These are phyloP conservation scores for Enteromius trimaculatus DNA, from an alignment of 2,797 vertebrate genomes.

Conservation along the genomic window DNA sequence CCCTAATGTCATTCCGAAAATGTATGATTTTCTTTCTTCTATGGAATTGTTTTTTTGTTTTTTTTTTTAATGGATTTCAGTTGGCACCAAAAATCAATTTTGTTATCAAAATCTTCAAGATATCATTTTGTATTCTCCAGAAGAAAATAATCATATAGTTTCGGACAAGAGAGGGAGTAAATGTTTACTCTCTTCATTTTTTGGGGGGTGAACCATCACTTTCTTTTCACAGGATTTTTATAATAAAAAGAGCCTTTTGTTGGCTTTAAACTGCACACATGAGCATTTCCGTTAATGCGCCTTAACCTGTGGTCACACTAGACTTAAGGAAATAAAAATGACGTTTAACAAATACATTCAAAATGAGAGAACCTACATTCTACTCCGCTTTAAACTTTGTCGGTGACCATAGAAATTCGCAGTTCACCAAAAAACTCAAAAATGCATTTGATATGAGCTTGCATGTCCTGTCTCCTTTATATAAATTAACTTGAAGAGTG, in stretches of 20 bases:
- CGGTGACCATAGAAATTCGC: not conserved
- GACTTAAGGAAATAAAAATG: not conserved
- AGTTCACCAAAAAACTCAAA: not conserved
- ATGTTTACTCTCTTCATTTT: not conserved
- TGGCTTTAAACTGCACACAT: not conserved
- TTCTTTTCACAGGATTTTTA: not conserved
- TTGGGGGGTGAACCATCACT: not conserved
- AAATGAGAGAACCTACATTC: not conserved
- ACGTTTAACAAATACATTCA: not conserved
- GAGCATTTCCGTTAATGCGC: slow-evolving; percentile 3
- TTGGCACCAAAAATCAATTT: no score
- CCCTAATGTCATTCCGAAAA: not conserved
- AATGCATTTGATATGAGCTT: not conserved
- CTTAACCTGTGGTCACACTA: slow-evolving; percentile 5
- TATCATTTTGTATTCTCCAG: not conserved
- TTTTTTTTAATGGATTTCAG: not conserved
- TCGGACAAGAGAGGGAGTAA: not conserved
- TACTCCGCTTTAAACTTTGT: not conserved
- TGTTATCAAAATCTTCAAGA: not conserved
- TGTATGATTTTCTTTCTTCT: not conserved
- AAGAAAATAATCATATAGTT: not conserved
- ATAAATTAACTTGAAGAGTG: not conserved
- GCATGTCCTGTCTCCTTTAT: not conserved
- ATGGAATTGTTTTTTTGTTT: not conserved
- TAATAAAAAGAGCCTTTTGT: not conserved